Conservation (phyloP, 1,140 invertebrate genomes). For the Cotesia glomerata region DNA sequence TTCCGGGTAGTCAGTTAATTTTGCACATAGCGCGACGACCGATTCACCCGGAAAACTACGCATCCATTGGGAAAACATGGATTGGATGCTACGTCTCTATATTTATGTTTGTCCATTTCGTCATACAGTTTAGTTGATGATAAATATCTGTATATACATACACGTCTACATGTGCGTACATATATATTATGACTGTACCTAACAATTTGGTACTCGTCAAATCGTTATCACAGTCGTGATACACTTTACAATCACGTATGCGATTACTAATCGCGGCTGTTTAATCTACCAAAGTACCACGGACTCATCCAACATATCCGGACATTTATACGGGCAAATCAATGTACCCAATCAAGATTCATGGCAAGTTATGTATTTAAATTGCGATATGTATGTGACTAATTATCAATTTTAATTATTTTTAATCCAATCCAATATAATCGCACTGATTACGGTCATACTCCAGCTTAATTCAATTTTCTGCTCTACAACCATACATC, state of each 20-base stretch:
- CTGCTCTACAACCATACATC: no score
- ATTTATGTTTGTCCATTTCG: not conserved
- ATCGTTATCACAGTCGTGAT: constrained; percentile 21
- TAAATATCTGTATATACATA: not conserved
- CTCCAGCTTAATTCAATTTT: no score
- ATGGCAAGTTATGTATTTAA: not conserved
- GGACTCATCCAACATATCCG: not conserved
- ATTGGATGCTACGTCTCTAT: constrained; percentile 22
- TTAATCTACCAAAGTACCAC: no score
- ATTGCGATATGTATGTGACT: not conserved
- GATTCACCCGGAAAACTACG: constrained; percentile 34
- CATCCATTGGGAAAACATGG: constrained; percentile 27
- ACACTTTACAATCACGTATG: constrained; percentile 15
- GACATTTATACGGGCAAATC: not conserved
- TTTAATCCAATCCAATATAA: not conserved
- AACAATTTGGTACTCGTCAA: constrained; percentile 32
- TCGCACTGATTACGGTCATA: no score
- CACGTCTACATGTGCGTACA: not conserved
- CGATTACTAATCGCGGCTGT: not conserved
- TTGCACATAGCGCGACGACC: constrained; percentile 23
- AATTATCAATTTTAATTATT: constrained; percentile 1
- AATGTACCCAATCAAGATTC: not conserved
- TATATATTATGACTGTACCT: constrained; percentile 27
- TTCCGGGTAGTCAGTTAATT: constrained; percentile 31
- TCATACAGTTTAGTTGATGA: not conserved